Evolutionary conservation across 2,113 vertebrate species (phyloP).

Genomic region (Gasterosteus aculeatus): DNA sequence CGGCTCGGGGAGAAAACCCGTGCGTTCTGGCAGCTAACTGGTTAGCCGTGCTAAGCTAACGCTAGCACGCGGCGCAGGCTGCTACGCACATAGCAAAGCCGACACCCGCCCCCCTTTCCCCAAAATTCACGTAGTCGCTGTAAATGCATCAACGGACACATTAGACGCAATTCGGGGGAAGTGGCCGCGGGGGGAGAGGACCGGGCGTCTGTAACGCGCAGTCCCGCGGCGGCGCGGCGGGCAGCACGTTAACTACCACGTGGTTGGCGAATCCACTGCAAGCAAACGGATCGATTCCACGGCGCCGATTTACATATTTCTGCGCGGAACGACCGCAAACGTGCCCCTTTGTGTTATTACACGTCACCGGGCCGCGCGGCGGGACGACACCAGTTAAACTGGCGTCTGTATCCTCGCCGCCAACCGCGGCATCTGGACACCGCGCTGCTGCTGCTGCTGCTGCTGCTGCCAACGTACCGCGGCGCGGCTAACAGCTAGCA

Average conservation of each 20-base stretch:
- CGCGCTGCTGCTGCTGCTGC: slow-evolving; percentile 42
- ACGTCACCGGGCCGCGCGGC: rapidly evolving
- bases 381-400: rapidly evolving
- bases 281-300: slow-evolving; percentile 58
- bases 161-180: rapidly evolving
- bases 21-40: slow-evolving; percentile 27
- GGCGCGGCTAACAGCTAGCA: slow-evolving; percentile 56
- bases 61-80: slow-evolving; percentile 59
- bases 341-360: rapidly evolving
- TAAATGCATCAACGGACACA: not conserved
- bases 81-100: not conserved
- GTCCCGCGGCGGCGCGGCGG: slow-evolving; percentile 21
- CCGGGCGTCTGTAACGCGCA: not conserved
- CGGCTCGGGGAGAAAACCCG: not conserved
- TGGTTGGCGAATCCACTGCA: slow-evolving; percentile 64
- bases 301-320: slow-evolving; percentile 46
- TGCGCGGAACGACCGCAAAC: not conserved
- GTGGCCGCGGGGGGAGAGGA: rapidly evolving
- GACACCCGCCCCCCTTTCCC: not conserved
- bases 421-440: slow-evolving; percentile 10
- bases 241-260: slow-evolving; percentile 73
- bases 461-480: slow-evolving; percentile 51
- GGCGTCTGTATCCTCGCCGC: rapidly evolving
- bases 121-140: rapidly evolving
- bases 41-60: slow-evolving; percentile 70